Percentiles rank a stretch among this genome's conserved stretches.
Conservation (phyloP, 2,797 vertebrate genomes). For the Petrocephalus schoutedeni region DNA sequence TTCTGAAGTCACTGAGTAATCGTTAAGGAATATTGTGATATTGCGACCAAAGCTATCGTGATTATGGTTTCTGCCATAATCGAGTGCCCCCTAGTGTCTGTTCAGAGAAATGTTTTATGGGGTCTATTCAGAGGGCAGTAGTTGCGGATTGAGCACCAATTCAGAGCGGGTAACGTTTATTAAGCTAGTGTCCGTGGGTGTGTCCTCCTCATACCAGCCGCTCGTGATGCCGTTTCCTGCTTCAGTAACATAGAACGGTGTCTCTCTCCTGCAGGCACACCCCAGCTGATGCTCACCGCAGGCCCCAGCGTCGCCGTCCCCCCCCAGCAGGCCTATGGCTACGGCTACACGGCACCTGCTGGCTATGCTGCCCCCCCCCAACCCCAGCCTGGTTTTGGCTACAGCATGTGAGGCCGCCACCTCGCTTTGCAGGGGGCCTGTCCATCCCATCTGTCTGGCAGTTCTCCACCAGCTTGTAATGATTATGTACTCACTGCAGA, state of each 20-base stretch:
- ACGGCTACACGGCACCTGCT: conserved; percentile 85
- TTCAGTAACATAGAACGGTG: background rate
- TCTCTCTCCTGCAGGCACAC: conserved; percentile 69
- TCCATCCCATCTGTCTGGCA: conserved; percentile 71
- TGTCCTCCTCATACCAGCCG: too few species aligned
- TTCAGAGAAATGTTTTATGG: background rate
- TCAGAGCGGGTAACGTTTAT: background rate
- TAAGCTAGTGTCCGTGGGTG: background rate
- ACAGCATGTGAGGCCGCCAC: conserved; percentile 80
- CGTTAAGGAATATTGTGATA: too few species aligned
- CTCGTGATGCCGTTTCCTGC: background rate
- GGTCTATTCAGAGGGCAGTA: background rate
- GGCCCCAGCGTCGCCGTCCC: conserved; percentile 92
- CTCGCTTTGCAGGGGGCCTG: conserved; percentile 48
- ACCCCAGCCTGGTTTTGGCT: conserved; percentile 88
- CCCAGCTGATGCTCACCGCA: conserved; percentile 97
- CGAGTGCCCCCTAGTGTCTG: background rate
- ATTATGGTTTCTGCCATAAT: too few species aligned
- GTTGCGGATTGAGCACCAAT: background rate
- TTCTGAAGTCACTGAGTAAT: too few species aligned
- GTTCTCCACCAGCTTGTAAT: conserved; percentile 81
- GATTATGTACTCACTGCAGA: conserved; percentile 80
- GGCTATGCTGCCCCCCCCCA: conserved; percentile 76
- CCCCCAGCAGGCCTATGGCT: conserved; percentile 90
- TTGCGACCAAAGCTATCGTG: too few species aligned